Base-by-base conservation (phyloP, 2,797 vertebrate genomes). In the Pseudochaenichthys georgianus region DNA sequence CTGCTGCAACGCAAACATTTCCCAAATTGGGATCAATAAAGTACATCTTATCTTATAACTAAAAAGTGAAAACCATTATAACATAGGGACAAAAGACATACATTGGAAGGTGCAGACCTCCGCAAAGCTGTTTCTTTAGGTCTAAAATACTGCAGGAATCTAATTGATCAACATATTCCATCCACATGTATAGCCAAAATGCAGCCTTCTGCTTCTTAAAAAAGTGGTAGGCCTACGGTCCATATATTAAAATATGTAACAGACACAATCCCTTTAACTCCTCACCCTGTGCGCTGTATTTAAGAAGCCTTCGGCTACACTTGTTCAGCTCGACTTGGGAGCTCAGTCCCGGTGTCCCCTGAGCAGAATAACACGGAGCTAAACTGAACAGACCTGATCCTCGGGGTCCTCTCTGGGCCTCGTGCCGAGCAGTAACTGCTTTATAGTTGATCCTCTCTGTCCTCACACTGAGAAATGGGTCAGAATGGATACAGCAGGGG, bases 401-500 rank as follows among this genome's bases (percentile, higher is more conserved):
- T 87, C 53, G 0, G 90, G 81, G 87, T 80, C 73, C 72, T 78
- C 71, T 73, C 80, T 72, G 78, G 81, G 86, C 81, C 87, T 73
- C 2, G 42, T 70, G 85, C 88, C 84, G 71, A 84, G 80, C 67
- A 82, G 79, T 81, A 86, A 88, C 84, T 42, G 34, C 90, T 91
- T 88, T 83, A 85, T 70, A 74, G 86, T 73, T 89, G 83, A 89
- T 90, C 87, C 82, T 77, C 77, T 78, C 77, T 62, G 83, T 77
- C 82, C 86, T 80, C 83, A 88, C 84, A 75, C 53, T 70, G 61
- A 80, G 84, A 92, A 92, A 87, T 89, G 75, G 88, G 90, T 88
- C 87, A 87, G 69, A 88, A 84, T 84, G 78, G 77, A 85, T 72
- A 66, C 70, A 65, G 67, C 78, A 15, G n/a, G 58, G 81, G 75